phyloP scores from a whole-genome alignment of 2,113 vertebrate species.

The Melozone crissalis region DNA sequence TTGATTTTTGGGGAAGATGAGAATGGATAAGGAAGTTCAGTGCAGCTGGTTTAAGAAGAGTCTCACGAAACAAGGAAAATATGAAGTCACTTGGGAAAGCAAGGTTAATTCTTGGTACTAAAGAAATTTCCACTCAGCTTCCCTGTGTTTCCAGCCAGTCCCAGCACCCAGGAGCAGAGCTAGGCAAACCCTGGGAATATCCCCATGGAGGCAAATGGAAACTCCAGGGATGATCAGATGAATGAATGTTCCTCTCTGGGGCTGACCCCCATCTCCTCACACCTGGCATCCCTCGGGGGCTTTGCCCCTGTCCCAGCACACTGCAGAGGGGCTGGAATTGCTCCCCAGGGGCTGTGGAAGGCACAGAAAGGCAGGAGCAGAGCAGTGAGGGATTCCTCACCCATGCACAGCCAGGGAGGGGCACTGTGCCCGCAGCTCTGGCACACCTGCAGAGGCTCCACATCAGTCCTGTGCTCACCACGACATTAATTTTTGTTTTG shows the following conservation, averaged over 20 bases:
- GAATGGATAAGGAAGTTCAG: not conserved
- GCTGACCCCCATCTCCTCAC: not conserved
- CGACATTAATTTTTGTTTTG: not conserved
- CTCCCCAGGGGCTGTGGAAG: not conserved
- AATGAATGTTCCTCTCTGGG: accelerated
- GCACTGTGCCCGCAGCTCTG: not conserved
- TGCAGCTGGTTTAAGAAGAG: not conserved
- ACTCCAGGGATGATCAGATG: not conserved
- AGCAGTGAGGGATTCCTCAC: not conserved
- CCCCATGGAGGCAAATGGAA: accelerated
- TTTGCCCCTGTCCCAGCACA: not conserved
- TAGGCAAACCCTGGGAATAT: not conserved
- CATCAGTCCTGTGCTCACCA: not conserved
- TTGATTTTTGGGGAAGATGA: too few species aligned
- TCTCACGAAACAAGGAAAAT: not conserved
- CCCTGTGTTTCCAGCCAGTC: not conserved
- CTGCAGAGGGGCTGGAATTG: not conserved
- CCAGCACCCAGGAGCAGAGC: not conserved
- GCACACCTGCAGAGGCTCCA: not conserved
- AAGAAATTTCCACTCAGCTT: not conserved
- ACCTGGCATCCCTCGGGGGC: not conserved
- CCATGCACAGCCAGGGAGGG: accelerated
- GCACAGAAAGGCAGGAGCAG: not conserved
- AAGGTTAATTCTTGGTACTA: not conserved
- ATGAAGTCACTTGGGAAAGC: not conserved